Evolutionary conservation across 1,140 invertebrate species (phyloP), one percentile per base, ranked within the genome.

Genomic region (Elysia chlorotica): DNA sequence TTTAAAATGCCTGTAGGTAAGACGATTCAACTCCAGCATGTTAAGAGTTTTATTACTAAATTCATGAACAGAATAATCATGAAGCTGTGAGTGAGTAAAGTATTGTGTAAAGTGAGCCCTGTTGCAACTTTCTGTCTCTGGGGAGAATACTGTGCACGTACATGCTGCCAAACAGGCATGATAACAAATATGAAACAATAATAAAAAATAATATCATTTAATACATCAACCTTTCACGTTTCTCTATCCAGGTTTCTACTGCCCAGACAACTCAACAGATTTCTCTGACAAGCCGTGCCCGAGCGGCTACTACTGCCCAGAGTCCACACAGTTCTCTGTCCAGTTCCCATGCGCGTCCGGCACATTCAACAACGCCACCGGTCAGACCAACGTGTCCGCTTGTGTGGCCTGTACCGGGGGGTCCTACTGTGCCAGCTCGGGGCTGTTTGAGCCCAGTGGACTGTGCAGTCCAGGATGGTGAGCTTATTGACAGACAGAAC

Each of bases 221-320:
- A 48, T 48, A 48, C n/a, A 48, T 28, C 0, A 61, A 17, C n/a
- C 28, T 28, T 33, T 67, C 3, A 33, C 25, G 48, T 54, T 35
- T 25, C 14, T 70, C 31, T 53, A 70, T 75, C 0, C 73, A 84
- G 84, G 83, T 10, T 86, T 79, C 78, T 86, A 81, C 69, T 86
- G 85, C 56, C 73, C 75, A 5, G 72, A 71, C n/a, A 84, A 84
- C 71, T 81, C 85, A 1, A 82, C 83, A 1, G 77, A 82, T 63
- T 85, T 75, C 74, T 57, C 70, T 0, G 78, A 80, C 74, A 83
- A 80, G 23, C 76, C 79, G 4, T 86, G 85, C 74, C 83, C 80
- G 59, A 53, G 59, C 14, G 85, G 85, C 33, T 68, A 83, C 65
- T 86, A 86, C 77, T 86, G 85, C 74, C 84, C 82, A 14, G 65